Evolutionary conservation across 2,797 vertebrate species (phyloP), one percentile per base, ranked within the genome.

Genomic region (Manis pentadactyla): DNA sequence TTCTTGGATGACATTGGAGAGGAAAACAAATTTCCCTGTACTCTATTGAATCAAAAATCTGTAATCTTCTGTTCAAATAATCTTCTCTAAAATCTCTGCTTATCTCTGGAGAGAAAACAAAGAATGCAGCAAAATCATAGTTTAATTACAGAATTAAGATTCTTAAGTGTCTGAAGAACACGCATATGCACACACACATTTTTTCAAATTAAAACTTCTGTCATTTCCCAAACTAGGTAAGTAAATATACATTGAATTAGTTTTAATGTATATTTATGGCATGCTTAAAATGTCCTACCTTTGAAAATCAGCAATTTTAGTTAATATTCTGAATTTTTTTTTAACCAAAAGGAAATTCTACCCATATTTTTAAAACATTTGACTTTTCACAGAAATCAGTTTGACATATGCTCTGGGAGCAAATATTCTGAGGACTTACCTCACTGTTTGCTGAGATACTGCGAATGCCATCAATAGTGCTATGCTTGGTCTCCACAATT

Each of bases 281-380:
- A 1, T 51, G 2, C 49, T 81, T 34, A 37, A 85, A 93, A 88
- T 34, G 8, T 51, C 31, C 17, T 92, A 63, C 17, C 12, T 78
- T 88, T 83, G 15, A 25, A 95, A 87, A n/a, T 1, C 18, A 46
- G 34, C 42, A 2, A 18, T 81, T 63, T 90, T 57, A 39, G 5
- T 53, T 87, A 79, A 59, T 84, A 89, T 92, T 74, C 8, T 93
- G 25, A 95, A 15, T 31, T 66, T 29, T n/a, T 57, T 81, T 82
- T 89, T 49, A 27, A 64, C 4, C 10, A 17, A 75, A 68, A 93
- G 14, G 19, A 88, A 94, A 78, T 83, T 64, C 23, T 87, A 78
- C 11, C n/a, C 42, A 15, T 75, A 25, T 66, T 79, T 78, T 27
- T 8, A 69, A 89, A 88, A 11, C 5, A 17, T 63, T 94, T 97